Evolutionary conservation across 2,797 vertebrate species (phyloP).

Genomic region (Glyptemys insculpta): DNA sequence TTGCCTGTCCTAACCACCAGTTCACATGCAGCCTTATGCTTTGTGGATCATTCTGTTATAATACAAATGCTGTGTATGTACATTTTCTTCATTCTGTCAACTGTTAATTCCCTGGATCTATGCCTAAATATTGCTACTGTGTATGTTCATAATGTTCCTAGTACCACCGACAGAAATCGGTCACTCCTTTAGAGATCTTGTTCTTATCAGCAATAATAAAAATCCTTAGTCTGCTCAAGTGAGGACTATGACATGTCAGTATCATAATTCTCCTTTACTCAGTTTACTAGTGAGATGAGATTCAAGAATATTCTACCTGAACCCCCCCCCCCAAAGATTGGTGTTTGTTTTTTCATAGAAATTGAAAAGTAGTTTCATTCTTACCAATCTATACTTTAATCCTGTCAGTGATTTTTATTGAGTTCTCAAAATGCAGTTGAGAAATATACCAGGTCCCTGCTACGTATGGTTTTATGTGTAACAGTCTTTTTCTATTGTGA

Average conservation of each 20-base stretch:
- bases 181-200: neutral
- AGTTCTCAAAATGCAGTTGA: neutral
- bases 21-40: neutral
- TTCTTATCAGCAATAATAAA: neutral
- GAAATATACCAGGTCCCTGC: constrained; percentile 23
- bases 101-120: constrained; percentile 12
- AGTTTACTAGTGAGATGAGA: neutral
- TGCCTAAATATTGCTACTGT: neutral
- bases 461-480: neutral
- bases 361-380: neutral
- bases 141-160: neutral
- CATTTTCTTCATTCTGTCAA: neutral
- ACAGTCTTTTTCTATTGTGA: neutral
- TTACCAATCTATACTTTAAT: neutral
- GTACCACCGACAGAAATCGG: constrained; percentile 20
- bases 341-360: neutral
- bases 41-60: neutral
- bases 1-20: neutral
- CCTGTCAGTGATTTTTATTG: constrained; percentile 46
- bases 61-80: neutral
- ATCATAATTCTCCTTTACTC: neutral
- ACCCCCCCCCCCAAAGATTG: neutral
- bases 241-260: neutral
- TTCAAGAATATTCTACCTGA: neutral
- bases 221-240: neutral